Conservation (phyloP, 2,888 invertebrate species). For the Lepidochitona cinerea region DNA sequence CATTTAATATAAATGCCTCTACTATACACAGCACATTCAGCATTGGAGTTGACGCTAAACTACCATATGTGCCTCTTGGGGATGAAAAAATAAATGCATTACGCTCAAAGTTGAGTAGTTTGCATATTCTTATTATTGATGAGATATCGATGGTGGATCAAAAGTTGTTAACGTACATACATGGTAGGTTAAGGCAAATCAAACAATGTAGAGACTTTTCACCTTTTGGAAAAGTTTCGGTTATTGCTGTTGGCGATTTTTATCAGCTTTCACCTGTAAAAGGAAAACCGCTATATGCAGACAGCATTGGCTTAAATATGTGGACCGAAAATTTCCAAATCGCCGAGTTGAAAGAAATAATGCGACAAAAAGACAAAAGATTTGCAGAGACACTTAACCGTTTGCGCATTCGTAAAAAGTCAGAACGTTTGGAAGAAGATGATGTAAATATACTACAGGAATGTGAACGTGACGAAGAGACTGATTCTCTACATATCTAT, state of each 20-base stretch:
- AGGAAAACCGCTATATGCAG: not conserved
- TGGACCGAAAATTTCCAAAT: constrained; percentile 9
- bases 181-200: constrained; percentile 20
- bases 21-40: constrained; percentile 16
- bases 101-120: constrained; percentile 3
- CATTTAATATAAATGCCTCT: too few relatives aligned
- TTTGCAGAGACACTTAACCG: constrained; percentile 18
- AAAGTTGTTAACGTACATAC: constrained; percentile 10
- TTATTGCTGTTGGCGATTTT: constrained; percentile 22
- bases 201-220: too few relatives aligned
- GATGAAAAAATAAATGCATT: constrained; percentile 11
- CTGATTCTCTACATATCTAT: constrained; percentile 21
- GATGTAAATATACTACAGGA: constrained; percentile 5
- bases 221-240: constrained; percentile 18
- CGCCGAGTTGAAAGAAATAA: constrained; percentile 4
- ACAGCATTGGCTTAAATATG: not conserved
- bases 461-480: constrained; percentile 12
- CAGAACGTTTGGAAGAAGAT: not conserved
- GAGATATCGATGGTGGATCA: constrained; percentile 21
- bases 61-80: constrained; percentile 16
- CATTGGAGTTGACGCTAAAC: not conserved
- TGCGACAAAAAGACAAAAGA: constrained; percentile 1
- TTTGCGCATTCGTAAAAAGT: constrained; percentile 14
- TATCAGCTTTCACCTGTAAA: constrained; percentile 17
- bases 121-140: constrained; percentile 22